These are phyloP conservation scores for Protonibea diacanthus DNA, from an alignment of 2,797 vertebrate genomes.

Conservation along the genomic window DNA sequence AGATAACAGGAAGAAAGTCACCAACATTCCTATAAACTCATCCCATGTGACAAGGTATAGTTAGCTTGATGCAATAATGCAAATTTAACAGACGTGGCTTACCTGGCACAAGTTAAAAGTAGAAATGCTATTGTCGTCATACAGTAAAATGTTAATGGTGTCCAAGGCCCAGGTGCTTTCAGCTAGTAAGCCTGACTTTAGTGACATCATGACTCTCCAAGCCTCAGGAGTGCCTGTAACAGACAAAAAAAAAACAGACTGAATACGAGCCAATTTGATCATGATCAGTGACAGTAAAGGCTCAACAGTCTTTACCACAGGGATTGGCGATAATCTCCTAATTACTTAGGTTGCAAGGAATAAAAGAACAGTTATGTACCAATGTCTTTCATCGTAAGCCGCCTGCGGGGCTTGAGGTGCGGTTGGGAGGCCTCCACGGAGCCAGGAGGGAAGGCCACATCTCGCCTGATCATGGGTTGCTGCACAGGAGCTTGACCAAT, in stretches of 20 bases:
- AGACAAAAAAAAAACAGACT: constrained; percentile 26
- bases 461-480: constrained; percentile 94
- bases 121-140: constrained; percentile 97
- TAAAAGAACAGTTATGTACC: constrained; percentile 81
- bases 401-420: constrained; percentile 92
- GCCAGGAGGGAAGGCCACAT: constrained; percentile 96
- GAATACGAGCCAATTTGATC: not conserved
- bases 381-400: constrained; percentile 98
- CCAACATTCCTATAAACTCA: not conserved
- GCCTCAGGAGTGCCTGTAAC: constrained; percentile 96
- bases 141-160: constrained; percentile 98
- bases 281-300: not conserved
- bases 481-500: constrained; percentile 93
- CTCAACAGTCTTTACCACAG: not conserved
- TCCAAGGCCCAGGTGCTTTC: constrained; percentile 99
- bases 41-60: not conserved
- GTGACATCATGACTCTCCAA: constrained; percentile 99
- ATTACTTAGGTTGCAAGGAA: not conserved
- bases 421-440: constrained; percentile 96
- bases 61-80: not conserved
- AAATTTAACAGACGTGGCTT: constrained; percentile 30
- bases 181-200: constrained; percentile 97
- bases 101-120: constrained; percentile 98
- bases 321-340: not conserved
- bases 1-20: not conserved